Base-by-base conservation (phyloP, 2,113 vertebrate species). In the Cephalopterus ornatus region DNA sequence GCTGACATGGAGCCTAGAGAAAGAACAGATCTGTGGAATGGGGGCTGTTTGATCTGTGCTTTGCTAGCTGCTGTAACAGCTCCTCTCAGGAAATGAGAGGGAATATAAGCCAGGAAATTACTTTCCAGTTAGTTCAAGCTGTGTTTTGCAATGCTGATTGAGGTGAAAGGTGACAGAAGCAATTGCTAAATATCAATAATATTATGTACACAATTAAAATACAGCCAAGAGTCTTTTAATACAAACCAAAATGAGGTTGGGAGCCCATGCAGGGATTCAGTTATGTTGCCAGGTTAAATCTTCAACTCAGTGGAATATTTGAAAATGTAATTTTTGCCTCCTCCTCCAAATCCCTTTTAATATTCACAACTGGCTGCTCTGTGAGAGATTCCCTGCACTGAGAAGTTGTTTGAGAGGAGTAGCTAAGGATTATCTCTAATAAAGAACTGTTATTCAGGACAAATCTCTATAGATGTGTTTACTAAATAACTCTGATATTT, bases 141-240 rank as follows among this genome's bases (percentile, higher is more conserved):
- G 73, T 70, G 82, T 88, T 93, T 82, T 93, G 74, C 82, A 85
- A 88, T 44, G 93, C 68, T 87, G 91, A 93, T 46, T 77, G 85
- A 89, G 88, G 92, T 96, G 85, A 84, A 95, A 94, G 77, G 85
- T 77, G 91, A 87, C 73, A 89, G 88, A 84, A 91, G 88, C 88
- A 81, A 84, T 84, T 77, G 80, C 81, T 94, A 92, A 92, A 88
- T 92, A 94, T 96, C 87, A 93, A 55, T 86, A 95, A 79, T 91
- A 92, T 85, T 89, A 94, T 80, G 70, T 75, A 85, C 85, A 91
- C 84, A 95, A 92, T 88, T 96, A 93, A 95, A 92, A 93, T 56
- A 55, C 82, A 91, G 66, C 66, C 91, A 71, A 81, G 77, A 89
- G 42, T 32, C 82, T 83, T 91, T 86, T 67, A 85, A 87, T 77